Conservation (phyloP, 2,797 vertebrate genomes). For the Anguilla pacifica region DNA sequence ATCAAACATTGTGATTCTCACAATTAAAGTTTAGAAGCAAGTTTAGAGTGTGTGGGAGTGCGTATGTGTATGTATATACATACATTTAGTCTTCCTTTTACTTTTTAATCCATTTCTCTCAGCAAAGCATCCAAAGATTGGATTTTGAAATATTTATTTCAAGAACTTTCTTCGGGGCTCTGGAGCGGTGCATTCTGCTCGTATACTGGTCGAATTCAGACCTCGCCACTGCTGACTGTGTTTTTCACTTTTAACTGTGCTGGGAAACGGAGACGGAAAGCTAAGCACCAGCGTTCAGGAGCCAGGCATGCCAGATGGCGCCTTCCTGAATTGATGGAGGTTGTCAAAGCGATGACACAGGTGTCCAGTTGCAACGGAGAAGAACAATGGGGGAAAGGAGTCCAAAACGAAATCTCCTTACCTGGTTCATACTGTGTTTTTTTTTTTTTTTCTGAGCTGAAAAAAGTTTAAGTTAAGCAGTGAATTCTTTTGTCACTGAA, state of each 20-base stretch:
- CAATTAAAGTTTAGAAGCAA: background rate
- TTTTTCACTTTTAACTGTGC: background rate
- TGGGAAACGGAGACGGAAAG: background rate
- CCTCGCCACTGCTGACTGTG: background rate
- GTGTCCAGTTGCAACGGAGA: background rate
- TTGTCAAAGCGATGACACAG: background rate
- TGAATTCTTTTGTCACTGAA: too few relatives aligned
- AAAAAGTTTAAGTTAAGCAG: background rate
- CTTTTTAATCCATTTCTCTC: background rate
- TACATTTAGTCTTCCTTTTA: background rate
- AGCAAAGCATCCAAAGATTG: background rate
- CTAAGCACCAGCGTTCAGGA: background rate
- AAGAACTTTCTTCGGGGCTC: background rate
- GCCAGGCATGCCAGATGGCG: background rate
- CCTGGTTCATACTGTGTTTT: background rate
- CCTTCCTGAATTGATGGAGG: background rate
- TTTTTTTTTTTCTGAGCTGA: background rate
- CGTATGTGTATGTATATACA: background rate
- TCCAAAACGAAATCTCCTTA: background rate
- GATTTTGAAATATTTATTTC: background rate
- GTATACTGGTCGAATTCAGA: background rate
- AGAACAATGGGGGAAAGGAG: background rate
- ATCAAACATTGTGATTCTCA: background rate
- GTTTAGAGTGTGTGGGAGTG: background rate
- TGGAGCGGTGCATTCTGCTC: background rate